phyloP scores from a whole-genome alignment of 2,888 invertebrate species.

The Drosophila pullipes region DNA sequence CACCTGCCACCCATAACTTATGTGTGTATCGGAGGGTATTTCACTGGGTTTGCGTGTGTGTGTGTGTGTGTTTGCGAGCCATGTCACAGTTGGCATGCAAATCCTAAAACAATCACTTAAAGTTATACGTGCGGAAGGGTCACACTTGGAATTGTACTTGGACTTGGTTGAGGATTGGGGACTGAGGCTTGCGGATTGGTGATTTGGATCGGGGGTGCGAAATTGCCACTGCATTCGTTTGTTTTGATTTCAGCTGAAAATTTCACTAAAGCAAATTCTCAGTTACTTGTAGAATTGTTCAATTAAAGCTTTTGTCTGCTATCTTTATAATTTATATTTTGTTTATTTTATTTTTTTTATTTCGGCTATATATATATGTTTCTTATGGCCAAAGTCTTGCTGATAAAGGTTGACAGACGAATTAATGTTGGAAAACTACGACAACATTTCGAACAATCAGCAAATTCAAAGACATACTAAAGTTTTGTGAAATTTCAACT shows the following conservation, averaged over 20 bases:
- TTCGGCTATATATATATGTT: neutral
- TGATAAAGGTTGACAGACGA: neutral
- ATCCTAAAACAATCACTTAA: slow-evolving; percentile 66
- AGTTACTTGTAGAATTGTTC: neutral
- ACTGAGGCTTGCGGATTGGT: neutral
- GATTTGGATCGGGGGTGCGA: neutral
- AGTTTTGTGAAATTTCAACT: neutral
- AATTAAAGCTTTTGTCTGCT: neutral
- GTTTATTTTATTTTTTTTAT: neutral
- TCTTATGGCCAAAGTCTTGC: neutral
- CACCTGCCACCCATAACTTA: slow-evolving; percentile 24
- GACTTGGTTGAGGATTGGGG: neutral
- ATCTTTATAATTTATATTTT: neutral
- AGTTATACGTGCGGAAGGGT: slow-evolving; percentile 53
- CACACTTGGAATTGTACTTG: slow-evolving; percentile 33
- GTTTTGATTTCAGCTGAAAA: neutral
- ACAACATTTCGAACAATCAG: neutral
- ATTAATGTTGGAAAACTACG: neutral
- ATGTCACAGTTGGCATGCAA: slow-evolving; percentile 62
- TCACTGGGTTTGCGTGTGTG: slow-evolving; percentile 7
- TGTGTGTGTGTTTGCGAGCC: slow-evolving; percentile 9
- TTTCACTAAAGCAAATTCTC: neutral
- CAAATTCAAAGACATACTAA: neutral
- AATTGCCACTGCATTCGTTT: neutral
- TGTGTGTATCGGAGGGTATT: slow-evolving; percentile 2